Evolutionary conservation across 2,888 invertebrate species (phyloP).

Genomic region (Parapristionchus giblindavisi): DNA sequence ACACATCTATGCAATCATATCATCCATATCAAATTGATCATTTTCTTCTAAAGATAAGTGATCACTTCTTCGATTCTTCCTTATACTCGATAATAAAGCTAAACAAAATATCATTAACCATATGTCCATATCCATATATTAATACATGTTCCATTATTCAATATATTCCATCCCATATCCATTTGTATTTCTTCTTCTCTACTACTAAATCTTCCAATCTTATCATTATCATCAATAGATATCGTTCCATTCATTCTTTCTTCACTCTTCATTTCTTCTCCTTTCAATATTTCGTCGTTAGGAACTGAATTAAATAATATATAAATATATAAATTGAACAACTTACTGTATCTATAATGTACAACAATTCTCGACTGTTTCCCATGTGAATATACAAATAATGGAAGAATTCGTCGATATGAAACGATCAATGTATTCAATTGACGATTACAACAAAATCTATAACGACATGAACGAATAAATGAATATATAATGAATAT

Average conservation of each 20-base stretch:
- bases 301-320: background rate
- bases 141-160: conserved; percentile 1
- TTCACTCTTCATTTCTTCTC: background rate
- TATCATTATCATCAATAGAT: background rate
- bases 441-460: conserved; percentile 17
- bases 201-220: background rate
- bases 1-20: too few relatives aligned
- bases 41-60: too few relatives aligned
- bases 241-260: background rate
- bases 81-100: too few relatives aligned
- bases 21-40: too few relatives aligned
- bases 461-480: background rate
- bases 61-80: too few relatives aligned
- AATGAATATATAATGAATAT: background rate
- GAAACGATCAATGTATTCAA: background rate
- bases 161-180: background rate
- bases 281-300: background rate
- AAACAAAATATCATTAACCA: too few relatives aligned
- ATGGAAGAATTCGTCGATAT: background rate
- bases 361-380: background rate
- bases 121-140: too few relatives aligned
- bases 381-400: conserved; percentile 13
- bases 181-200: background rate
- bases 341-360: conserved; percentile 25
- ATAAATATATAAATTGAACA: background rate